phyloP scores from a whole-genome alignment of 2,113 vertebrate genomes.

The Symphodus melops region DNA sequence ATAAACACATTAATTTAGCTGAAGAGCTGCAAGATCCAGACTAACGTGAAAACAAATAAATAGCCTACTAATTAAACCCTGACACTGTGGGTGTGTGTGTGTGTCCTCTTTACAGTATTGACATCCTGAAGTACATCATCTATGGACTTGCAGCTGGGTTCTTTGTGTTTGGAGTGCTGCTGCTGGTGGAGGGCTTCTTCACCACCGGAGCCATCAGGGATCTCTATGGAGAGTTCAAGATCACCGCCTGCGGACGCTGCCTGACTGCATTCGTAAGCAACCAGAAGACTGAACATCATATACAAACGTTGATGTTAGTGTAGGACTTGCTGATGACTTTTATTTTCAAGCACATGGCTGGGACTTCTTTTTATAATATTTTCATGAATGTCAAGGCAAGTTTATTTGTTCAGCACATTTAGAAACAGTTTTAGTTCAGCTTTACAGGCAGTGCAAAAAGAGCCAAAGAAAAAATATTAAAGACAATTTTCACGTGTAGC shows the following conservation, averaged over 20 bases:
- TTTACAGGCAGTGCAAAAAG: too few species aligned
- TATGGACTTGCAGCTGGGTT: constrained; percentile 97
- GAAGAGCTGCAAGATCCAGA: background rate
- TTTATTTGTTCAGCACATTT: too few species aligned
- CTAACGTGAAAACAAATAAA: constrained; percentile 15
- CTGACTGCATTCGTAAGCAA: constrained; percentile 93
- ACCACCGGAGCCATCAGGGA: constrained; percentile 97
- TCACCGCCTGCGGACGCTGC: constrained; percentile 94
- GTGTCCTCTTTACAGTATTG: constrained; percentile 85
- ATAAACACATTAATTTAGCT: constrained; percentile 2
- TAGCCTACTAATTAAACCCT: background rate
- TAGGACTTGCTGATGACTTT: background rate
- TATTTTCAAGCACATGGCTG: background rate
- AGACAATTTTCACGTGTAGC: too few species aligned
- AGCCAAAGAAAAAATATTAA: too few species aligned
- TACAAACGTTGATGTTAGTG: too few species aligned
- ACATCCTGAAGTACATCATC: constrained; percentile 99
- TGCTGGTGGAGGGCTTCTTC: constrained; percentile 99
- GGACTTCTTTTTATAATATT: too few species aligned
- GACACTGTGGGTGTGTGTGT: background rate
- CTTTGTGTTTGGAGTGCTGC: constrained; percentile 96
- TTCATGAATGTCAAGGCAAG: too few species aligned
- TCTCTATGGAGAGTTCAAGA: constrained; percentile 98
- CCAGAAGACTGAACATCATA: background rate
- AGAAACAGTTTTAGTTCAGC: too few species aligned